Evolutionary conservation across 2,888 invertebrate genomes (phyloP).

Genomic region (Orchesella flavescens): DNA sequence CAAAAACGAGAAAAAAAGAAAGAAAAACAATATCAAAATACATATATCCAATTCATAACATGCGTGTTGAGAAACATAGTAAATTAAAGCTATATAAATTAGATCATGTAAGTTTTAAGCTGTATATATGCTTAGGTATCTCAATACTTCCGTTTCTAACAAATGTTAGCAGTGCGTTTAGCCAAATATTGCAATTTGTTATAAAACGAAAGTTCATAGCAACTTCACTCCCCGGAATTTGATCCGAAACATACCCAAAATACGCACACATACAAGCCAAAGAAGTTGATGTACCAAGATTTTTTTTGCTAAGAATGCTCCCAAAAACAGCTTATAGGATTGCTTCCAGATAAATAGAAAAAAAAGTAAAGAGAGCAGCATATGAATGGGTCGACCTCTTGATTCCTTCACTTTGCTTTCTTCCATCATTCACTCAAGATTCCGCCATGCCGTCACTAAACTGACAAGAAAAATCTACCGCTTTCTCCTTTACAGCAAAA

Average conservation of each 20-base stretch:
- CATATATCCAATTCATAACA: too few relatives aligned
- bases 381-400: slow-evolving; percentile 18
- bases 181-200: neutral
- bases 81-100: neutral
- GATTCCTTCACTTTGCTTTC: slow-evolving; percentile 10
- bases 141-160: neutral
- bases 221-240: slow-evolving; percentile 36
- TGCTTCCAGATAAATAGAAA: slow-evolving; percentile 20
- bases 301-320: neutral
- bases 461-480: slow-evolving; percentile 52
- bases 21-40: neutral
- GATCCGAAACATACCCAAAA: neutral
- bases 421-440: slow-evolving; percentile 31
- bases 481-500: slow-evolving; percentile 4
- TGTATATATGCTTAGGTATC: neutral
- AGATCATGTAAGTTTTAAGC: neutral
- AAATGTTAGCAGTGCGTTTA: neutral
- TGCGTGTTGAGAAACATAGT: neutral
- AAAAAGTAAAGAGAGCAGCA: slow-evolving; percentile 8
- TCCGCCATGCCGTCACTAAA: slow-evolving; percentile 43
- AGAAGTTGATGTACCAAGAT: neutral
- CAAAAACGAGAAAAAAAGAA: slow-evolving; percentile 26
- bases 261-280: neutral
- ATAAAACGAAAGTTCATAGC: neutral
- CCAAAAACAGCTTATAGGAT: slow-evolving; percentile 18